These are phyloP conservation scores for Archocentrus centrarchus DNA, from an alignment of 2,113 vertebrate species.

Conservation along the genomic window DNA sequence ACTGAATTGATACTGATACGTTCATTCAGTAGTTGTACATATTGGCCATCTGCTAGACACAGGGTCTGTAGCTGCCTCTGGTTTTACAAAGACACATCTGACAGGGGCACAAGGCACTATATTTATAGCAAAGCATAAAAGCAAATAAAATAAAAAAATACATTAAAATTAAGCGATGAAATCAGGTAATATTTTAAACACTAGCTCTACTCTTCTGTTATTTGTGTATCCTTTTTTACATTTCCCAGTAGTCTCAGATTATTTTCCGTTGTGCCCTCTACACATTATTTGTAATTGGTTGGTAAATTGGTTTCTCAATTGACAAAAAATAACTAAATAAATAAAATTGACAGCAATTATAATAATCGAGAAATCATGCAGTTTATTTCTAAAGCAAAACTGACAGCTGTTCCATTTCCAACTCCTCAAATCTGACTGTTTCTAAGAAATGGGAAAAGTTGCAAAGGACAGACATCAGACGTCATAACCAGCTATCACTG, in stretches of 20 bases:
- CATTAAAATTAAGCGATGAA: background rate
- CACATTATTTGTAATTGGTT: background rate
- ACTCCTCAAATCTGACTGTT: background rate
- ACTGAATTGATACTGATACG: constrained; percentile 7
- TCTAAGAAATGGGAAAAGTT: background rate
- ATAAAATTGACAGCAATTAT: background rate
- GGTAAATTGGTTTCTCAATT: background rate
- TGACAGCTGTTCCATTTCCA: no score
- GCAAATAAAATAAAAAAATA: background rate
- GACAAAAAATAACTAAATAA: background rate
- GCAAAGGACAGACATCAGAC: background rate
- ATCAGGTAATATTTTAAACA: background rate
- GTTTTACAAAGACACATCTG: background rate
- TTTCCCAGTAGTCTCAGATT: background rate
- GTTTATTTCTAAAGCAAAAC: no score
- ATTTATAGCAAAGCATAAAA: background rate
- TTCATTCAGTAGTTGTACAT: constrained; percentile 17
- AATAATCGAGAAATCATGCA: no score
- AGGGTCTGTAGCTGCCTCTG: constrained; percentile 1
- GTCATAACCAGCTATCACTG: no score
- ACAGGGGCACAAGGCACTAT: background rate
- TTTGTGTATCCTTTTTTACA: background rate
- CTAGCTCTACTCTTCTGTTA: background rate
- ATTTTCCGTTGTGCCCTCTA: background rate
- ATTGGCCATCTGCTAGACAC: background rate